Conservation (phyloP, 1,140 invertebrate species). For the Nasonia vitripennis region DNA sequence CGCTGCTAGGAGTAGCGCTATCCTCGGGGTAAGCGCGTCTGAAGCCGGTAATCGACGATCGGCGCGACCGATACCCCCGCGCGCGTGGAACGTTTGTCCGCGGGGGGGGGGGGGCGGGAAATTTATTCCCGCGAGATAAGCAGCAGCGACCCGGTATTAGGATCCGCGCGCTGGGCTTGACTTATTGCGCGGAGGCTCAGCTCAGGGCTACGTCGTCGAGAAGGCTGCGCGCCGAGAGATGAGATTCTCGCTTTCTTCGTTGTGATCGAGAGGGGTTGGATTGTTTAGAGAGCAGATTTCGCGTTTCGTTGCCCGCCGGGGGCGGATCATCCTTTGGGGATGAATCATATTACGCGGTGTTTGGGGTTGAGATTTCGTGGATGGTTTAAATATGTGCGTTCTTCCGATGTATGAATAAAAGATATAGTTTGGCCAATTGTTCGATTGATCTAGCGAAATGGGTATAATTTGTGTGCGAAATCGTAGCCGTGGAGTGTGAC, state of each 20-base stretch:
- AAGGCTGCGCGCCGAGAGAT: neutral
- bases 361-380: too few relatives aligned
- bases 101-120: constrained; percentile 2
- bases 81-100: constrained; percentile 20
- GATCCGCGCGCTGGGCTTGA: constrained; percentile 16
- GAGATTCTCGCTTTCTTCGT: neutral
- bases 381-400: too few relatives aligned
- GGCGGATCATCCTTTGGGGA: neutral
- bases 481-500: neutral
- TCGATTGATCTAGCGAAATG: too few relatives aligned
- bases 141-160: neutral
- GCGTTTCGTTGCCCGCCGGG: neutral
- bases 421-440: too few relatives aligned
- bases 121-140: constrained; percentile 53
- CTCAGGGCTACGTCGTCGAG: neutral
- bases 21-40: constrained; percentile 24
- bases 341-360: too few relatives aligned
- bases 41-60: constrained; percentile 41
- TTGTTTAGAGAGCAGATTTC: neutral
- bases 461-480: neutral
- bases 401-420: too few relatives aligned
- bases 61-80: constrained; percentile 16
- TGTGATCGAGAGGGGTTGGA: neutral
- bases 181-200: constrained; percentile 31
- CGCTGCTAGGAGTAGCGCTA: neutral